Evolutionary conservation across 2,113 vertebrate genomes (phyloP), one percentile per base, ranked within the genome.

Genomic region (Chinchilla lanigera): DNA sequence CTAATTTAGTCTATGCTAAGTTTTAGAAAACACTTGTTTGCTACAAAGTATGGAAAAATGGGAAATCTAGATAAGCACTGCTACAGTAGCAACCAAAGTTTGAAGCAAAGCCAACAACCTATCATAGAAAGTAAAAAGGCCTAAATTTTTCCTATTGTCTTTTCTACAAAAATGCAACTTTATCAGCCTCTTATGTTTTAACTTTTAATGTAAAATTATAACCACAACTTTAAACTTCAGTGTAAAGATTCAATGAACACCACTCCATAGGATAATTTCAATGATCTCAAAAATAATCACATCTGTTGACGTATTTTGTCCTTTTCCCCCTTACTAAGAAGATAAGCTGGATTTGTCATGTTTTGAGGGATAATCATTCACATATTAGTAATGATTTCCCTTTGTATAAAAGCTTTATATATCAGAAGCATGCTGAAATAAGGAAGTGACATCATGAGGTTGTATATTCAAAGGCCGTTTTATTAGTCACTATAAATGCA

Each of bases 301-400:
- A 56, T 3, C 7, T 93, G 16, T 81, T 88, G 89, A 92, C 8
- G 50, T 26, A 1, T 41, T 90, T 94, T 50, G 3, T 54, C 47
- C 7, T 50, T 26, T 8, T 28, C 6, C 10, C 17, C 7, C 10
- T 88, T 82, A 41, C 35, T 73, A 11, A 83, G 80, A 41, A 7
- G 12, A 44, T 41, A 60, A 69, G 16, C 5, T 65, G 3, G 60
- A 73, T 77, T 93, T 85, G 44, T 78, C 44, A 30, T 71, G 1
- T 50, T 94, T 90, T 47, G 1, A 24, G 38, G 9, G 50, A 82
- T 33, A 93, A 8, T 90, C 58, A 89, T 73, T 95, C 20, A 50
- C 12, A 71, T 61, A 86, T 30, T 92, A 89, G 86, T 97, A 89
- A 94, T 88, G 35, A 92, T 89, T 96, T 93, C 10, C 20, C 22